Evolutionary conservation across 2,797 vertebrate genomes (phyloP).

Genomic region (Scolopax rusticola): DNA sequence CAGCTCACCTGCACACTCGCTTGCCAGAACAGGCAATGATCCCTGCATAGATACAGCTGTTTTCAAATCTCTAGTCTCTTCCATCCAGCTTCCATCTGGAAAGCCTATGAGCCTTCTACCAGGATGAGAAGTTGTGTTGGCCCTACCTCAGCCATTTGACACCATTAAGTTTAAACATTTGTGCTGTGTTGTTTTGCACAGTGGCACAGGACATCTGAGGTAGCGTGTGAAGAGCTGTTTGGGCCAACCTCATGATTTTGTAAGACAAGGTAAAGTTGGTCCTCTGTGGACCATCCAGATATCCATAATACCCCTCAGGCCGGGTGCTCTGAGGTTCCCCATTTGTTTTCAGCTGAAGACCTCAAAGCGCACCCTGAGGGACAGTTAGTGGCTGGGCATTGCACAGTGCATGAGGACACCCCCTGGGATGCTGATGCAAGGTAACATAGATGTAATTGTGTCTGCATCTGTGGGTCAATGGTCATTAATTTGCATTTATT

Average conservation of each 20-base stretch:
- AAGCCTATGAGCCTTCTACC: not conserved
- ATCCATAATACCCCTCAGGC: not conserved
- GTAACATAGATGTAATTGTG: slow-evolving; percentile 4
- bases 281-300: not conserved
- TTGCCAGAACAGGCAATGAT: not conserved
- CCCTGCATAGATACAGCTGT: not conserved
- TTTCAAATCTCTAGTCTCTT: not conserved
- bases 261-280: not conserved
- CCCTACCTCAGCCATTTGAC: not conserved
- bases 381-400: not conserved
- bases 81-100: not conserved
- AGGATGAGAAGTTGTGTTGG: not conserved
- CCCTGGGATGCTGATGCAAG: not conserved
- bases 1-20: not conserved
- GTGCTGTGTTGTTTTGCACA: not conserved
- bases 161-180: not conserved
- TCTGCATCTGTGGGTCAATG: slow-evolving; percentile 5
- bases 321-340: not conserved
- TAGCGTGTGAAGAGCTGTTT: not conserved
- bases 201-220: not conserved
- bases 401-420: not conserved
- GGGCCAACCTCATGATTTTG: not conserved
- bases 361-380: not conserved
- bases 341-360: not conserved
- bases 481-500: slow-evolving; percentile 49